A percentile compares a stretch with the other conserved stretches of the same genome.
Conservation (phyloP, 1,140 invertebrate species). For the Cotesia typhae region DNA sequence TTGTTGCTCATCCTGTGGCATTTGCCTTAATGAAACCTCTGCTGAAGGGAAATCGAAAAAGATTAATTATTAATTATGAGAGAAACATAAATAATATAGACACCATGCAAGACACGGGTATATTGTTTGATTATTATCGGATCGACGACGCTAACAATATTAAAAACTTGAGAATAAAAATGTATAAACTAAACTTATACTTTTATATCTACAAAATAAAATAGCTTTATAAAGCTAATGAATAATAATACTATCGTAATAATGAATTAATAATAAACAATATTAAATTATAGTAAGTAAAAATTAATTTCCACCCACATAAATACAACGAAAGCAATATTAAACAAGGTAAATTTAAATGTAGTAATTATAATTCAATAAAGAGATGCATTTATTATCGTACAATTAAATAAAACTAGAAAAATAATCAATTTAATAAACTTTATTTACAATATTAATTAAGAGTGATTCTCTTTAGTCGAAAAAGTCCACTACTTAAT, state of each 20-base stretch:
- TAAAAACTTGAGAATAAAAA: slow-evolving; percentile 6
- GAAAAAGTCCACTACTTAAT: not conserved
- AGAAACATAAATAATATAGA: not conserved
- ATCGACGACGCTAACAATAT: too few relatives aligned
- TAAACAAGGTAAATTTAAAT: slow-evolving; percentile 58
- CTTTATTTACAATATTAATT: not conserved
- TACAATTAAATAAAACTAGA: not conserved
- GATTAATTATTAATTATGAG: not conserved
- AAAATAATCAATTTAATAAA: not conserved
- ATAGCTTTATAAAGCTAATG: not conserved
- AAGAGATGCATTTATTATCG: slow-evolving; percentile 17
- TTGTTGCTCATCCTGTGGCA: slow-evolving; percentile 54
- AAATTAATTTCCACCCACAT: slow-evolving; percentile 58
- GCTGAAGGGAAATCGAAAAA: not conserved
- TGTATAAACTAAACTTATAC: slow-evolving; percentile 29
- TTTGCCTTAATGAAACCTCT: slow-evolving; percentile 25
- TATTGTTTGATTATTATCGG: not conserved
- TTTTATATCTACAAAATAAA: slow-evolving; percentile 25
- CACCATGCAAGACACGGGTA: slow-evolving; percentile 10
- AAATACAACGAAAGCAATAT: slow-evolving; percentile 67
- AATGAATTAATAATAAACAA: slow-evolving; percentile 24
- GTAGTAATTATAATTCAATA: not conserved
- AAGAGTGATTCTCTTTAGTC: not conserved
- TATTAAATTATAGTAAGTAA: slow-evolving; percentile 20
- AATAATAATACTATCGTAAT: slow-evolving; percentile 7